Base-by-base conservation (phyloP, 2,797 vertebrate genomes). In the Synaphobranchus kaupii region DNA sequence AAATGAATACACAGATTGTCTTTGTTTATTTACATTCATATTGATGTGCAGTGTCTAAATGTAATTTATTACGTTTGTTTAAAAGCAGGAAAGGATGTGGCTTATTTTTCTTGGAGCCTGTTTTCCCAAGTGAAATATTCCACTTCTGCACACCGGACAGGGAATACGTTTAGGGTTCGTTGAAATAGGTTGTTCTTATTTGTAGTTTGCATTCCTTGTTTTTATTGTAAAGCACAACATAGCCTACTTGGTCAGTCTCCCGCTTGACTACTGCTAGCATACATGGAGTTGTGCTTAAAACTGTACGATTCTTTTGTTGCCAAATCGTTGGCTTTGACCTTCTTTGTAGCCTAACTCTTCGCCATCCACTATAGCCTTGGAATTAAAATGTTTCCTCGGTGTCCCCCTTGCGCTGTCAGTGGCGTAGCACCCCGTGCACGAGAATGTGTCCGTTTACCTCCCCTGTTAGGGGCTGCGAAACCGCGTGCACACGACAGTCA, bases 351-450 rank as follows among this genome's bases (percentile, higher is more conserved):
- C 6, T 44, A 78, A 93, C 94, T 94, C 95, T 94, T 95, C 94
- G 94, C 94, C 96, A 92, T 96, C 93, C 94, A 94, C 95, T 94
- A 94, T 95, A 96, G 95, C 94, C 96, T 96, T 96, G 96, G 95
- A 94, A 47, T 84, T 94, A 95, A 94, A 93, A 48, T 48, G 39
- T 31, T 47, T 34, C 68, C 73, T 7, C 34, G 17, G 39, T 20
- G 34, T 47, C 73, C 39, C 39, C 1, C n/a, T 9, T 8, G 73
- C 34, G 31, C 34, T 7, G 73, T 44, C 73, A 17, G 52, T 87
- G 86, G 87, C 58, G 85, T 92, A 90, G 91, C 89, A 90, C 90
- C 89, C 90, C 89, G 85, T 92, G 90, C 92, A 91, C 87, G 87
- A 83, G 31, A 31, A 17, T 7, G 1, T 15, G 25, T 63, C 7